phyloP scores from a whole-genome alignment of 1,140 invertebrate genomes.

The Rhopalosiphum maidis region DNA sequence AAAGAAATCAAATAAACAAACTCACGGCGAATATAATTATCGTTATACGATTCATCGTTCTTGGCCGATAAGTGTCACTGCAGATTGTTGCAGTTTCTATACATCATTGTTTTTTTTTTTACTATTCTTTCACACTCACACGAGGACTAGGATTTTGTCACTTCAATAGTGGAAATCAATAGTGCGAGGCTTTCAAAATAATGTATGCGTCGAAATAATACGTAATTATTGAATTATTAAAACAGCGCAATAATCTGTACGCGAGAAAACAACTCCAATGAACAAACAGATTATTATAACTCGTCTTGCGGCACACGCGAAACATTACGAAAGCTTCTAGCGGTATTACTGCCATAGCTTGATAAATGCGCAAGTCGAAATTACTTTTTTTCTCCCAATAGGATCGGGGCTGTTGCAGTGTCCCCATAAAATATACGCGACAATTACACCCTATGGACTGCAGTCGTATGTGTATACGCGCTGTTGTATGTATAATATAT shows the following conservation, averaged over 20 bases:
- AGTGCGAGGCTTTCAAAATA: neutral
- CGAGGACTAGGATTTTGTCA: neutral
- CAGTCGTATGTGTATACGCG: neutral
- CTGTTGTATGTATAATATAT: neutral
- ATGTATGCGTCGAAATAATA: too few relatives aligned
- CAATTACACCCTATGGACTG: neutral
- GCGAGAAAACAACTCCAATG: neutral
- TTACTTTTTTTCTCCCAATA: neutral
- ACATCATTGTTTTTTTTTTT: neutral
- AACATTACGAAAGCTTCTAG: neutral
- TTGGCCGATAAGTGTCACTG: neutral
- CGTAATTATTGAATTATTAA: neutral
- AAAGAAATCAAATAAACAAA: conserved; percentile 1
- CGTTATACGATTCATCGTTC: neutral
- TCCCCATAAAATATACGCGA: neutral
- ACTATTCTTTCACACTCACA: neutral
- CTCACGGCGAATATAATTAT: neutral
- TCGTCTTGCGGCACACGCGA: neutral
- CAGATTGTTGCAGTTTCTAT: neutral
- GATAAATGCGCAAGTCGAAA: neutral
- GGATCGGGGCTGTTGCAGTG: neutral
- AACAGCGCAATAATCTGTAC: neutral
- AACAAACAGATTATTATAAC: neutral
- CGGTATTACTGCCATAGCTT: neutral
- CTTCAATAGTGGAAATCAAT: too few relatives aligned